Evolutionary conservation across 2,888 invertebrate genomes (phyloP), one percentile per base, ranked within the genome.

Genomic region (Xestia rhomboidea): DNA sequence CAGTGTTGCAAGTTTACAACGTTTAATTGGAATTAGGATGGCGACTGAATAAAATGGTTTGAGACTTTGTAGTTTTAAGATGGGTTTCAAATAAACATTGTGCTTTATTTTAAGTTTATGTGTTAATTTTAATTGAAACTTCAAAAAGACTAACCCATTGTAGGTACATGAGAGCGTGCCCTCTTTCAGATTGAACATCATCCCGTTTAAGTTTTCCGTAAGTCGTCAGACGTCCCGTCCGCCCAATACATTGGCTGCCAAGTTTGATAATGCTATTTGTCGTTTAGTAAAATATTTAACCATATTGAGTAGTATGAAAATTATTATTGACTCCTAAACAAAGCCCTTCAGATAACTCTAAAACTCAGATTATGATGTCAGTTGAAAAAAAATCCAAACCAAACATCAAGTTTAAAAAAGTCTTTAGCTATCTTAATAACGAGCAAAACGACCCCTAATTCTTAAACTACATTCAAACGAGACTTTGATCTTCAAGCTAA

Each of bases 401-500:
- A 13, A 34, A 24, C 5, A 60, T 8, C 5, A 38, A 67, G 1
- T 7, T 18, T 13, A 54, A 38, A 18, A n/a, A 63, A 62, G 64
- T 57, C 73, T 24, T 15, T 0, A 62, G 46, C 34, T 1, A 69
- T 30, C 27, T 70, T 54, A 46, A 60, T 46, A 77, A 44, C n/a
- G 13, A 24, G 24, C 18, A 63, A 68, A 73, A 38, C 34, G 68
- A 27, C 46, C 62, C 30, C n/a, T 83, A 60, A 78, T 86, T 78
- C 63, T 63, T 78, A 77, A 79, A 70, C 73, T 75, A 63, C 57
- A 66, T 79, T 71, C 34, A 82, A 87, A 88, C 84, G 85, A 76
- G 71, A 41, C 91, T 92, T 92, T 92, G 92, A 93, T 92, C 90
- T 88, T 67, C 15, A 44, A 80, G 78, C 83, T 92, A 92, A 92